phyloP scores from a whole-genome alignment of 1,140 invertebrate genomes.

The Brachionus calyciflorus region DNA sequence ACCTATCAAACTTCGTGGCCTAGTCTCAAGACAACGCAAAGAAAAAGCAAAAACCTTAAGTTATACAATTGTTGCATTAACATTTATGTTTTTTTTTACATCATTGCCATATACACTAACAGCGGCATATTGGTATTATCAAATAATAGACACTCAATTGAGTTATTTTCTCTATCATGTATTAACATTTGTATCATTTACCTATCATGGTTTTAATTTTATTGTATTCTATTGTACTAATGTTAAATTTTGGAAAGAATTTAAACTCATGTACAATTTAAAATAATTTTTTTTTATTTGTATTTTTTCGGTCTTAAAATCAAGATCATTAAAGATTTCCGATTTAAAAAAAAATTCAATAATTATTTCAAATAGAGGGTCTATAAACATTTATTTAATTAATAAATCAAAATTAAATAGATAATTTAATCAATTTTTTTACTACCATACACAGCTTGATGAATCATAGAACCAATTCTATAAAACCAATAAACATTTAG shows the following conservation, averaged over 20 bases:
- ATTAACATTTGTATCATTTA: background rate
- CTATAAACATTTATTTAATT: no score
- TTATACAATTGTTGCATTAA: slow-evolving; percentile 5
- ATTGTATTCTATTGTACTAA: background rate
- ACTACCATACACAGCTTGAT: no score
- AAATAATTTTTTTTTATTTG: no score
- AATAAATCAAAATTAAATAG: no score
- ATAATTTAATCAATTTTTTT: no score
- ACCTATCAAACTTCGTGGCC: background rate
- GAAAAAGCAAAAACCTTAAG: slow-evolving; percentile 26
- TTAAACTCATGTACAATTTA: no score
- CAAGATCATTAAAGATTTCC: no score
- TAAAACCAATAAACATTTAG: no score
- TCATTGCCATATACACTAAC: slow-evolving; percentile 5
- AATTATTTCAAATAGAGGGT: no score
- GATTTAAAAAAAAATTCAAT: no score
- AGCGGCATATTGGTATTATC: background rate
- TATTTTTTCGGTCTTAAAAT: no score
- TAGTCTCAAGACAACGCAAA: slow-evolving; percentile 21
- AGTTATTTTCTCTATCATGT: background rate
- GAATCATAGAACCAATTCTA: no score
- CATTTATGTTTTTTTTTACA: background rate
- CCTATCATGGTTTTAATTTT: slow-evolving; percentile 19
- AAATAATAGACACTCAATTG: background rate
- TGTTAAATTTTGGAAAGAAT: slow-evolving; percentile 22